A percentile compares a stretch with the other conserved stretches of the same genome.
Conservation (phyloP, 1,140 invertebrate genomes). For the Magallana gigas region DNA sequence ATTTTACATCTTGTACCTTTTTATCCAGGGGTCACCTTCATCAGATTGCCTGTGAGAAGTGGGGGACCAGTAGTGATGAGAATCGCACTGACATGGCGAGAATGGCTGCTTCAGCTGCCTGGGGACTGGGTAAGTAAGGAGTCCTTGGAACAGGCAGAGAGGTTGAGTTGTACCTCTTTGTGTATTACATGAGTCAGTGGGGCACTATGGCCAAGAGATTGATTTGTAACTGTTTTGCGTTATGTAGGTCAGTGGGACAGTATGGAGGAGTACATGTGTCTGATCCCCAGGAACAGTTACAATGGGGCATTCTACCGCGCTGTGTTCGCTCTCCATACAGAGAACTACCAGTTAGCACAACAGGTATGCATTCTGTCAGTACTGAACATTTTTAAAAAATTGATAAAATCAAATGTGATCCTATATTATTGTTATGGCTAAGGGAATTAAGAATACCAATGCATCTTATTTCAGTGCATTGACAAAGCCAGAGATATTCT, state of each 20-base stretch:
- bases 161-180: background rate
- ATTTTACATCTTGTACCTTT: background rate
- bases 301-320: conserved; percentile 98
- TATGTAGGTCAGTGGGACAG: conserved; percentile 87
- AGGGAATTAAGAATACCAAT: background rate
- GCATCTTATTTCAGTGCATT: conserved; percentile 82
- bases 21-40: conserved; percentile 85
- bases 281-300: conserved; percentile 92
- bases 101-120: conserved; percentile 95
- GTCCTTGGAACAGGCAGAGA: background rate
- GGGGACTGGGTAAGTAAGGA: conserved; percentile 86
- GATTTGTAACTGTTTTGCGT: background rate
- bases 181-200: conserved; percentile 83
- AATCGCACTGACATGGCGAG: conserved; percentile 91
- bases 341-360: conserved; percentile 87
- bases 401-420: no score
- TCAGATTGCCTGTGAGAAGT: conserved; percentile 83
- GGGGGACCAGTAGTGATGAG: conserved; percentile 84
- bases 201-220: conserved; percentile 86
- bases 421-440: background rate
- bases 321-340: conserved; percentile 94
- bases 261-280: conserved; percentile 92
- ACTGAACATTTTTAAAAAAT: background rate
- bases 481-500: conserved; percentile 95
- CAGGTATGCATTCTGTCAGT: conserved; percentile 58